Evolutionary conservation across 2,888 invertebrate species (phyloP), one percentile per base, ranked within the genome.

Genomic region (Parnassius apollo): DNA sequence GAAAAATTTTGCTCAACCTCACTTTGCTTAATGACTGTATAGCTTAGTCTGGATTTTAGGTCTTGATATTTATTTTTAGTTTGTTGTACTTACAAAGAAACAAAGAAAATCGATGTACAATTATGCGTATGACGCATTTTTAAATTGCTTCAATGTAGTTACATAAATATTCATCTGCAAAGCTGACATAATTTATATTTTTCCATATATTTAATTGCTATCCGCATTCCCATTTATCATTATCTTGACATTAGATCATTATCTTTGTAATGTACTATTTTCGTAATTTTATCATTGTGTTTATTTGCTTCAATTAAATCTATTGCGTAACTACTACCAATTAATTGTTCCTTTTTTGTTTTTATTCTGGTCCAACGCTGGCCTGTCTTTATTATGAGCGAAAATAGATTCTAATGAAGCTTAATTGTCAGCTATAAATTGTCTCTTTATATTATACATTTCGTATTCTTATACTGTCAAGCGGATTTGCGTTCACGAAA

Each of bases 1-100:
- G 71, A 71, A 76, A 75, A 76, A 78, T 78, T 82, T 75, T 75
- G 72, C 77, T 66, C 79, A 69, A 68, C 76, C 83, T 82, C 80
- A 52, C 25, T 52, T 35, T 61, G 44, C 35, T 11, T 10, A 11
- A 52, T 42, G 56, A n/a, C 56, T 57, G 35, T 57, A 52, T 64
- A 25, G 44, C 35, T 71, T 72, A 73, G 68, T 72, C 66, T 68
- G 49, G 18, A 49, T 22, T 25, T 42, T 54, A 18, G 10, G 8
- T 57, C 35, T 49, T 18, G 42, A 48, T 48, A 48, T 48, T 12
- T 48, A n/a, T 48, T 48, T 48, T 8, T 48, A 11, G 12, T 48
- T n/a, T 11, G 10, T 44, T 44, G 7, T 44, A 44, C 11, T 11
- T 44, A 44, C 1, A 44, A 44, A 11, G 13, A 13, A 11, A 42